phyloP scores from a whole-genome alignment of 2,888 invertebrate genomes.

The Acanthosoma haemorrhoidale region DNA sequence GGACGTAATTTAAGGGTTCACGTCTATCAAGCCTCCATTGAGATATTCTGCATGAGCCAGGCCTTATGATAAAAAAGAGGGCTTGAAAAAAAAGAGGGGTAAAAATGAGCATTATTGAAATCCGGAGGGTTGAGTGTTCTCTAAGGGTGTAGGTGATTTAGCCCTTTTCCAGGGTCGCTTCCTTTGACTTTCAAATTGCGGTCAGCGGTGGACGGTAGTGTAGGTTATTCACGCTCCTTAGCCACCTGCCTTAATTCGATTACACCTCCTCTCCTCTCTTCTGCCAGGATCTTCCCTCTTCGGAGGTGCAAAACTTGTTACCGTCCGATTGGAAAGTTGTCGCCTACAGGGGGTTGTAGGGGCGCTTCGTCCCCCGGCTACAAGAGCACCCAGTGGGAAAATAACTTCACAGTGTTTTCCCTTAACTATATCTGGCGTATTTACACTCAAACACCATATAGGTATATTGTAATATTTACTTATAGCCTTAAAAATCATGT shows the following conservation, averaged over 20 bases:
- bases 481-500: too few species aligned
- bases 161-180: conserved; percentile 3
- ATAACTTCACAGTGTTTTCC: too few species aligned
- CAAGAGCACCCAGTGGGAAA: too few species aligned
- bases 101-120: conserved; percentile 21
- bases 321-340: background rate
- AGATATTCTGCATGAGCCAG: background rate
- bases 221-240: conserved; percentile 32
- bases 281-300: background rate
- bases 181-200: conserved; percentile 37
- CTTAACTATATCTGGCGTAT: too few species aligned
- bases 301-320: background rate
- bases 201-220: conserved; percentile 1
- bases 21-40: background rate
- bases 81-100: background rate
- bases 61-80: conserved; percentile 7
- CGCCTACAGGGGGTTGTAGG: too few species aligned
- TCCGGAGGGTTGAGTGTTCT: conserved; percentile 15
- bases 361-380: too few species aligned
- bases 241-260: conserved; percentile 35
- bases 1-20: background rate
- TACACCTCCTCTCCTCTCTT: conserved; percentile 22
- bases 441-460: too few species aligned
- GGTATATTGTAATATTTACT: too few species aligned
- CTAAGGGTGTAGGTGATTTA: conserved; percentile 30